phyloP scores from a whole-genome alignment of 2,797 vertebrate species.

The Ptychadena robeensis region DNA sequence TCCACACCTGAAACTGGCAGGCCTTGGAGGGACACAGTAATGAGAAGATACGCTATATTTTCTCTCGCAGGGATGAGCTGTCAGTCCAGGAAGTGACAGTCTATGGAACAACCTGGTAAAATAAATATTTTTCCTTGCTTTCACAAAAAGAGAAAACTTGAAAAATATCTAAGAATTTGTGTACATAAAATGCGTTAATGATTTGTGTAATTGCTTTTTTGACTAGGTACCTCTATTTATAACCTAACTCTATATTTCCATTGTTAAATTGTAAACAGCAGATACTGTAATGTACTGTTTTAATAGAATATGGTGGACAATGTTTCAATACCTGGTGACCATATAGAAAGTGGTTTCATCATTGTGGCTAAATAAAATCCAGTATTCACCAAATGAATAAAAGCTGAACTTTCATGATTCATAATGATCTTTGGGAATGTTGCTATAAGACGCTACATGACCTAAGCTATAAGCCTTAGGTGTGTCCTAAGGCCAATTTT shows the following conservation, averaged over 20 bases:
- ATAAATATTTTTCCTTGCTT: not conserved
- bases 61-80: constrained; percentile 22
- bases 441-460: not conserved
- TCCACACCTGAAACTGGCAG: constrained; percentile 11
- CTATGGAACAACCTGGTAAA: not conserved
- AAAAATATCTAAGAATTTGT: not conserved
- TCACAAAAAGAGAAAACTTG: not conserved
- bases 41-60: constrained; percentile 10
- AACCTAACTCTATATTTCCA: not conserved
- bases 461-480: not conserved
- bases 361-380: not conserved
- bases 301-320: not conserved
- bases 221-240: not conserved
- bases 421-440: not conserved
- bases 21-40: constrained; percentile 18
- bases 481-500: not conserved
- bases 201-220: not conserved
- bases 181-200: not conserved
- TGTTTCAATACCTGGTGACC: not conserved
- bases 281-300: not conserved
- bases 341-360: not conserved
- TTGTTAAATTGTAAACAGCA: not conserved
- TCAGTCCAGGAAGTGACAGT: constrained; percentile 8
- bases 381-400: not conserved
- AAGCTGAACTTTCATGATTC: not conserved